phyloP scores from a whole-genome alignment of 2,797 vertebrate species.

The Acanthornis magna region DNA sequence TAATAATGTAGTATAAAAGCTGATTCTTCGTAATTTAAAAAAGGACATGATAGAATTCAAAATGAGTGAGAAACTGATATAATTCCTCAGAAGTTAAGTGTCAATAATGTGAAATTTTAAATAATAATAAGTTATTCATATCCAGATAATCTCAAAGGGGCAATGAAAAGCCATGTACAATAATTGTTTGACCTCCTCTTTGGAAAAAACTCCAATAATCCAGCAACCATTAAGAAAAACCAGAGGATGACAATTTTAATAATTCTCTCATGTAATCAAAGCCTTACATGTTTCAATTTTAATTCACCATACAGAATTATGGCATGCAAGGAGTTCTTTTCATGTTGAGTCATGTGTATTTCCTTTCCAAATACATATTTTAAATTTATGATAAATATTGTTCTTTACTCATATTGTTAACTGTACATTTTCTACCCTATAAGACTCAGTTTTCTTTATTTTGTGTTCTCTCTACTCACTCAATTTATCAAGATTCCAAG shows the following conservation, averaged over 20 bases:
- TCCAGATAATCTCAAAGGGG: neutral
- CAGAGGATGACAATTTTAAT: neutral
- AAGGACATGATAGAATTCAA: neutral
- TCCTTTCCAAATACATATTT: neutral
- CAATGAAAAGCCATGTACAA: neutral
- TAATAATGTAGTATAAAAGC: neutral
- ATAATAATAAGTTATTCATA: constrained; percentile 12
- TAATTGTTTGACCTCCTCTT: neutral
- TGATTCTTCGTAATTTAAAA: neutral
- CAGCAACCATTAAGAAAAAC: neutral
- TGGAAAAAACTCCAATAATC: neutral
- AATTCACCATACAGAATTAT: neutral
- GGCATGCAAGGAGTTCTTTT: neutral
- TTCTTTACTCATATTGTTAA: neutral
- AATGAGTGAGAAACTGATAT: neutral
- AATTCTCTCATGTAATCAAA: neutral
- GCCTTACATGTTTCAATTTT: neutral
- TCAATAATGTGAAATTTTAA: constrained; percentile 7
- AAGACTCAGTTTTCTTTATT: neutral
- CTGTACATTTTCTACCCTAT: neutral
- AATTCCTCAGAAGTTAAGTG: neutral
- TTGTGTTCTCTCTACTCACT: neutral
- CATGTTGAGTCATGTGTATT: neutral
- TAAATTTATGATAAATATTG: neutral
- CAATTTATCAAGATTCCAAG: neutral